Base-by-base conservation (phyloP, 1,140 invertebrate genomes). In the Hypsibius dujardini region DNA sequence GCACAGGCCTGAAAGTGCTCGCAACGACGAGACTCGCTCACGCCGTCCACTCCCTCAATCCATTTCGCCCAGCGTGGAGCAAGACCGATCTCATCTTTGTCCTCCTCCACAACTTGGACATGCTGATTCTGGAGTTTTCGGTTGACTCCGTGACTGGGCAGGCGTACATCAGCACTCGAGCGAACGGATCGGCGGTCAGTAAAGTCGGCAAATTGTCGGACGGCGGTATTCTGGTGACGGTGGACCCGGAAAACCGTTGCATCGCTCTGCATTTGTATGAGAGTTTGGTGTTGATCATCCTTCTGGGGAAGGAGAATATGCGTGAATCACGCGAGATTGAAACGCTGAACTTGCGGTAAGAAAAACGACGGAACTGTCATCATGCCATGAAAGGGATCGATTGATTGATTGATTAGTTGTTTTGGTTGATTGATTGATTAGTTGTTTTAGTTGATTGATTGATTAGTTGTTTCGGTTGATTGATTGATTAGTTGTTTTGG, bases 1-100 rank as follows among this genome's bases (percentile, higher is more conserved):
- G n/a, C n/a, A n/a, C n/a, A 56, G 50, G 50, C 50, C n/a, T 56
- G 50, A 56, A 56, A 56, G 50, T 56, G 50, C 50, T 56, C 7
- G 50, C 50, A 7, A 56, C 50, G 7, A 56, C 50, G 50, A 7
- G 50, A 7, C 50, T 56, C 50, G 7, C 50, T n/a, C 50, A 56
- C 50, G 50, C 50, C 50, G n/a, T 56, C 50, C 50, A 56, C n/a
- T 7, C 50, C n/a, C 50, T 56, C 50, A n/a, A 7, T 56, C 50
- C 50, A 7, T 7, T 56, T 56, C 50, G 50, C 7, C 50, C 50
- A 56, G 7, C 7, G 7, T 56, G 50, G 50, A n/a, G 7, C n/a
- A 56, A 56, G 50, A 56, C 50, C 7, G 50, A 56, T n/a, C 50
- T 56, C 7, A n/a, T 56, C 7, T 56, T 56, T 56, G 50, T 56